A percentile compares a stretch with the other conserved stretches of the same genome.
Evolutionary conservation across 2,888 invertebrate genomes (phyloP).

Genomic region (Xestia ashworthii): DNA sequence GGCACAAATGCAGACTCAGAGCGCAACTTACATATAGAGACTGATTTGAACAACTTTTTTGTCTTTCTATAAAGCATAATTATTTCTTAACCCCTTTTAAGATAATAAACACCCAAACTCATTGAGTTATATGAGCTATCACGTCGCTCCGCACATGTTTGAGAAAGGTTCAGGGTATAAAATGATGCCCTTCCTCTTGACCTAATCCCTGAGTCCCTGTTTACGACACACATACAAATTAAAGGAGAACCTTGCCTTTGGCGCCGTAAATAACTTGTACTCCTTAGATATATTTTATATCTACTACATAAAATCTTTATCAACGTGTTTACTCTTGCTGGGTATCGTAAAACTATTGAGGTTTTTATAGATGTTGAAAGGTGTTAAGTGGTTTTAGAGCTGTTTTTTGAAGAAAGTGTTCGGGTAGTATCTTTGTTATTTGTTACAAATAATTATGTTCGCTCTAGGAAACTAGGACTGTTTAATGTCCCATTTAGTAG

Average conservation of each 20-base stretch:
- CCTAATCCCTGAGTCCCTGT: constrained; percentile 26
- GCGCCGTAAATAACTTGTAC: constrained; percentile 17
- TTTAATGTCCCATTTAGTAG: too few species aligned
- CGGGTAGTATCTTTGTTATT: too few species aligned
- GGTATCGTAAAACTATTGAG: constrained; percentile 2
- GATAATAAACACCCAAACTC: not conserved
- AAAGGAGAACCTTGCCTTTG: constrained; percentile 15
- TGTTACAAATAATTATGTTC: too few species aligned
- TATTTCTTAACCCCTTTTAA: constrained; percentile 8
- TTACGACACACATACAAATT: constrained; percentile 40
- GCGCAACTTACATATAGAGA: not conserved
- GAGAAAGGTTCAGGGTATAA: constrained; percentile 51
- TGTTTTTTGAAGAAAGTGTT: not conserved
- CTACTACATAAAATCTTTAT: not conserved
- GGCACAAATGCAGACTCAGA: not conserved
- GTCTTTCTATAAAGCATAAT: not conserved
- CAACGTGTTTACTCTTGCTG: not conserved
- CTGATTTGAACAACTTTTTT: not conserved
- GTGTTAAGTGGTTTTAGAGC: not conserved
- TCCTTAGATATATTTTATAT: constrained; percentile 12
- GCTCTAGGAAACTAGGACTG: too few species aligned
- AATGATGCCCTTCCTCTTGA: constrained; percentile 39
- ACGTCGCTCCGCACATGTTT: constrained; percentile 45
- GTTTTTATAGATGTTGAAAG: not conserved
- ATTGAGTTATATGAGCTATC: constrained; percentile 23